Conservation (phyloP, 2,888 invertebrate species). For the Schizaphis graminum region DNA sequence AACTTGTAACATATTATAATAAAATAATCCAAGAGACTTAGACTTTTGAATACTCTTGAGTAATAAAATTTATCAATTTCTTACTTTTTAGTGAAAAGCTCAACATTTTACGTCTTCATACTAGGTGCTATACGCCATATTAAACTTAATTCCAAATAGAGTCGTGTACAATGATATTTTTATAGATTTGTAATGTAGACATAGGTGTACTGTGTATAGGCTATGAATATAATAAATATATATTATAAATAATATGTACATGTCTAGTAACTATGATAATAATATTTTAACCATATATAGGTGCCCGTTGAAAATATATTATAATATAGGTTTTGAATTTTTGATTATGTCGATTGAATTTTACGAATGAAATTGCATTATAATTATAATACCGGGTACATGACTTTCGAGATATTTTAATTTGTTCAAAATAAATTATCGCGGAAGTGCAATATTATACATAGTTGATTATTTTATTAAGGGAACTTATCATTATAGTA, state of each 20-base stretch:
- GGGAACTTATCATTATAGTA: not conserved
- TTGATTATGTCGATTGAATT: not conserved
- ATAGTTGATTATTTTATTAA: not conserved
- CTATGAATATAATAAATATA: not conserved
- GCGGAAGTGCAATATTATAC: not conserved
- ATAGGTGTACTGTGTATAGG: not conserved
- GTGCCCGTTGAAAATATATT: not conserved
- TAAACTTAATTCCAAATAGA: not conserved
- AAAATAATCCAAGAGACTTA: not conserved
- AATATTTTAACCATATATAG: not conserved
- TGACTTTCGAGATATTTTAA: not conserved
- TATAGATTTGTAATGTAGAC: not conserved
- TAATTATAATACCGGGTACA: not conserved
- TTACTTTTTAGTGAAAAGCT: constrained; percentile 9
- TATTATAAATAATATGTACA: not conserved
- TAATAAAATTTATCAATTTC: not conserved
- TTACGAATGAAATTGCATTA: not conserved
- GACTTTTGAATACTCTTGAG: not conserved
- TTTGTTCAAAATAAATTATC: not conserved
- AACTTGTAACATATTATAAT: not conserved
- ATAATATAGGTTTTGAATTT: not conserved
- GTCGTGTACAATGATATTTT: not conserved
- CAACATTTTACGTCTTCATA: not conserved
- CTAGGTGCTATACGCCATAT: not conserved
- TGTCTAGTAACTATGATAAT: not conserved